A percentile compares a stretch with the other conserved stretches of the same genome.
Evolutionary conservation across 2,113 vertebrate species (phyloP).

Genomic region (human (Homo sapiens)): DNA sequence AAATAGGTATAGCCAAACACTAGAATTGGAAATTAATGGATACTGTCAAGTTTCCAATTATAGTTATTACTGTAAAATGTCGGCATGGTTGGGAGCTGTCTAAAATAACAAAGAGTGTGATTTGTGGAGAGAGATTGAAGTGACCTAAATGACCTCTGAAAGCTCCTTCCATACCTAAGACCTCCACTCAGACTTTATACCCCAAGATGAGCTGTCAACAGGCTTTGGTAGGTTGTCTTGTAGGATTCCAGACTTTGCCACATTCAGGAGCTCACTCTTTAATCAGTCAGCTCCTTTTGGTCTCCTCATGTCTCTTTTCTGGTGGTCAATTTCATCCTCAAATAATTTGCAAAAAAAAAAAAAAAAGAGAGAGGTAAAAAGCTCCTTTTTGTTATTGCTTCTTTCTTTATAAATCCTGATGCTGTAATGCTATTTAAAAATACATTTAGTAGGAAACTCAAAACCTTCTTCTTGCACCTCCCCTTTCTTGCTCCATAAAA

Average conservation of each 20-base stretch:
- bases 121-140: not conserved
- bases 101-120: not conserved
- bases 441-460: constrained; percentile 63
- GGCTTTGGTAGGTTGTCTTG: constrained; percentile 4
- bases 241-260: not conserved
- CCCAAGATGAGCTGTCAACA: constrained; percentile 41
- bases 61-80: not conserved
- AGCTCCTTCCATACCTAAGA: not conserved
- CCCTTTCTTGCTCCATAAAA: constrained; percentile 70
- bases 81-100: not conserved
- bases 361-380: not conserved
- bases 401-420: constrained; percentile 39
- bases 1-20: not conserved
- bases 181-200: not conserved
- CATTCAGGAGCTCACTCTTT: not conserved
- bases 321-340: constrained; percentile 16
- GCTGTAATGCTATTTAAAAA: constrained; percentile 63
- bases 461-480: constrained; percentile 58
- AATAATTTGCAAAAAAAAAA: not conserved
- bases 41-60: not conserved
- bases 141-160: constrained; percentile 38
- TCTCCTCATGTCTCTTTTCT: not conserved
- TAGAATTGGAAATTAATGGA: not conserved
- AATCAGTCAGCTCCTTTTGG: not conserved
- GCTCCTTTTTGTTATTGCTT: constrained; percentile 3